phyloP scores from a whole-genome alignment of 2,888 invertebrate genomes.

The Drosophila putrida region DNA sequence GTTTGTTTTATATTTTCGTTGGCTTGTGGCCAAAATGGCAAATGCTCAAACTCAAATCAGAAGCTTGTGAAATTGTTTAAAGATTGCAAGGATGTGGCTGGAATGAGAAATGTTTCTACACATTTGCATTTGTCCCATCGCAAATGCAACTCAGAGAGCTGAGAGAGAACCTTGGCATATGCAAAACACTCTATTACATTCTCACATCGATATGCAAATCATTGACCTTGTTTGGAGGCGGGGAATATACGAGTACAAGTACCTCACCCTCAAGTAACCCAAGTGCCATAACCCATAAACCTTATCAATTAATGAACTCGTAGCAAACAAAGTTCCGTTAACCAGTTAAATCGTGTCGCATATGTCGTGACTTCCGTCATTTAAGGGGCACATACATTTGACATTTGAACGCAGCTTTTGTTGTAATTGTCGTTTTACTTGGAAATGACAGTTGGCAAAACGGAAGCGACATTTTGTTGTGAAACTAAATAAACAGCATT shows the following conservation, averaged over 20 bases:
- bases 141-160: background rate
- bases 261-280: background rate
- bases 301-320: slow-evolving; percentile 64
- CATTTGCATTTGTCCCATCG: slow-evolving; percentile 2
- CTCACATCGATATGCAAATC: slow-evolving; percentile 29
- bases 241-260: background rate
- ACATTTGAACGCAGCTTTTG: slow-evolving; percentile 14
- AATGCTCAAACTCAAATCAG: slow-evolving; percentile 25
- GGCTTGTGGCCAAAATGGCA: slow-evolving; percentile 44
- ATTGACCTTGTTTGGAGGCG: slow-evolving; percentile 8
- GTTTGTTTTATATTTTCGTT: slow-evolving; percentile 16
- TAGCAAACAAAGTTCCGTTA: slow-evolving; percentile 38
- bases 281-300: slow-evolving; percentile 21
- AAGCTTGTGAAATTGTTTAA: slow-evolving; percentile 32
- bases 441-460: slow-evolving; percentile 20
- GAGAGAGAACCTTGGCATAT: slow-evolving; percentile 30
- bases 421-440: background rate
- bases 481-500: slow-evolving; percentile 28
- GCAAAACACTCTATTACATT: background rate
- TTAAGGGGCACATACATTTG: slow-evolving; percentile 8
- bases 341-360: slow-evolving; percentile 29
- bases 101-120: background rate
- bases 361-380: slow-evolving; percentile 62
- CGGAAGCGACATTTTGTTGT: slow-evolving; percentile 41
- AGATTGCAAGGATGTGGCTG: slow-evolving; percentile 5